Percentiles rank a stretch among this genome's conserved stretches.
These are phyloP conservation scores for Phaonia tiefii DNA, from an alignment of 2,888 invertebrate genomes.

Conservation along the genomic window DNA sequence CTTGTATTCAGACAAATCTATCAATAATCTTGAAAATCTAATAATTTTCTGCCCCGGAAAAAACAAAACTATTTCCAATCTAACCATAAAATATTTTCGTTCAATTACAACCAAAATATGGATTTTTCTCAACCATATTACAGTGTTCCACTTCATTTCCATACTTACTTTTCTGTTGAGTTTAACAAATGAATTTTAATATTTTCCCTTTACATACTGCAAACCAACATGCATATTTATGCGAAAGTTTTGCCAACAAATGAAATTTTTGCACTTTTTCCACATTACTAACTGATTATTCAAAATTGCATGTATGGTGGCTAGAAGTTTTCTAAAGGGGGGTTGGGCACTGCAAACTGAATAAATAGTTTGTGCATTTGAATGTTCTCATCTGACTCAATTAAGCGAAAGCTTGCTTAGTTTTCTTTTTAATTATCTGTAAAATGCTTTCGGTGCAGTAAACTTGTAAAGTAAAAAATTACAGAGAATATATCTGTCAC, in stretches of 20 bases:
- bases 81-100: no score
- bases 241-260: constrained; percentile 58
- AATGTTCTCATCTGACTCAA: constrained; percentile 16
- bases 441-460: constrained; percentile 60
- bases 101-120: no score
- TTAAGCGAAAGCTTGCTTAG: constrained; percentile 34
- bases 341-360: not conserved
- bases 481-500: constrained; percentile 22
- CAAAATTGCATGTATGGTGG: constrained; percentile 70
- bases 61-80: no score
- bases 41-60: no score
- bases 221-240: constrained; percentile 21
- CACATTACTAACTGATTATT: constrained; percentile 76
- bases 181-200: constrained; percentile 76
- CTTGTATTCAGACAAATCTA: no score
- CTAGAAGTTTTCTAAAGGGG: not conserved
- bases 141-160: no score
- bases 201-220: constrained; percentile 64
- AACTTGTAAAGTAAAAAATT: not conserved
- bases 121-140: no score
- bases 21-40: no score
- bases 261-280: constrained; percentile 43
- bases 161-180: no score
- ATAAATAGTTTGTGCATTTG: constrained; percentile 13
- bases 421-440: constrained; percentile 73